Percentiles rank a stretch among this genome's conserved stretches.
Evolutionary conservation across 1,140 invertebrate species (phyloP).

Genomic region (Brachionus angularis): DNA sequence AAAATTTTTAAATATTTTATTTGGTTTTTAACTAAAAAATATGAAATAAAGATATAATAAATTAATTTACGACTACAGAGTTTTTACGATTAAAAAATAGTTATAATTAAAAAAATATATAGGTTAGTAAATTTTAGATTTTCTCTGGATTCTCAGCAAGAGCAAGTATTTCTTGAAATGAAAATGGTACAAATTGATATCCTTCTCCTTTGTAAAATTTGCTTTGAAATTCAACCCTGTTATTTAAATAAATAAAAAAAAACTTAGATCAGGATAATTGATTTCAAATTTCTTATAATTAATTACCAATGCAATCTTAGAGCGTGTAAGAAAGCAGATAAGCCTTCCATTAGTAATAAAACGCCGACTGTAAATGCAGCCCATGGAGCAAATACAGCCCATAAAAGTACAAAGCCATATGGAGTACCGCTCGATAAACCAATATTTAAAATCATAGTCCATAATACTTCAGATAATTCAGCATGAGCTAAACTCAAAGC

Average conservation of each 20-base stretch:
- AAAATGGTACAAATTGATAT: conserved; percentile 44
- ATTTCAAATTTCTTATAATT: background rate
- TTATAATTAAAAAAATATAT: too few species aligned
- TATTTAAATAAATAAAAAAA: background rate
- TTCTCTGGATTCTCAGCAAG: conserved; percentile 19
- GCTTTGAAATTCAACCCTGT: conserved; percentile 45
- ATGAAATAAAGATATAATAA: background rate
- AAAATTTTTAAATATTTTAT: too few species aligned
- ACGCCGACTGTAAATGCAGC: conserved; percentile 77
- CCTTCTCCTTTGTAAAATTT: conserved; percentile 45
- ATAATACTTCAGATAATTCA: conserved; percentile 91
- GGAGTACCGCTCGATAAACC: conserved; percentile 52
- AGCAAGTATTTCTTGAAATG: conserved; percentile 38
- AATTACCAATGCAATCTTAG: conserved; percentile 91
- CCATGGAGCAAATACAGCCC: conserved; percentile 73
- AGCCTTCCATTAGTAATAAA: conserved; percentile 89
- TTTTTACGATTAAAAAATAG: too few species aligned
- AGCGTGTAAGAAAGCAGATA: conserved; percentile 95
- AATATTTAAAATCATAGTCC: conserved; percentile 85
- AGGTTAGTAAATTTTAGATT: background rate
- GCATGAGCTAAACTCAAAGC: conserved; percentile 88
- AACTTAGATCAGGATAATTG: background rate
- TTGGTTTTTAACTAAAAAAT: background rate
- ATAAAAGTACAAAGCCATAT: conserved; percentile 53
- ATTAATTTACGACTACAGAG: too few species aligned